A percentile compares a stretch with the other conserved stretches of the same genome.
Conservation (phyloP, 2,888 invertebrate species). For the Ceriagrion tenellum region DNA sequence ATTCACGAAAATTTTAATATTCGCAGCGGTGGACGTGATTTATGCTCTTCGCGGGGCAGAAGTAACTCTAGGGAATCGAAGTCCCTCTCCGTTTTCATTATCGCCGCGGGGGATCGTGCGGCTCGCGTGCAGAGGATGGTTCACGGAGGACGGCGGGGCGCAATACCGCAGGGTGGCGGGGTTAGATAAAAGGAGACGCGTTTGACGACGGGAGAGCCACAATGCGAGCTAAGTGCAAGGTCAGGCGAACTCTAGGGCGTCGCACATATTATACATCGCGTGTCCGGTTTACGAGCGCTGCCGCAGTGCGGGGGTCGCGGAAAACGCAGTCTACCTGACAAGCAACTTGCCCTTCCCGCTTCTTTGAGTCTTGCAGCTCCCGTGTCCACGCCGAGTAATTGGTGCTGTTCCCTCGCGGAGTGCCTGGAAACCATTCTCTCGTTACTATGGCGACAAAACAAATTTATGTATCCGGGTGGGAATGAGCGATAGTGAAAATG, state of each 20-base stretch:
- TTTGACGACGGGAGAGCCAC: not conserved
- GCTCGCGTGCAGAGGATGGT: not conserved
- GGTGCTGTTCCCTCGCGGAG: too few relatives aligned
- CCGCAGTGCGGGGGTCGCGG: slow-evolving; percentile 8
- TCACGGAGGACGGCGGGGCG: not conserved
- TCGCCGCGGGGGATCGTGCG: not conserved
- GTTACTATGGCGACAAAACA: too few relatives aligned
- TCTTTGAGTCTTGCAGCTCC: too few relatives aligned
- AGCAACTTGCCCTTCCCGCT: too few relatives aligned
- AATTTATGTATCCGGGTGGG: too few relatives aligned
- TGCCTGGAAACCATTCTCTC: too few relatives aligned
- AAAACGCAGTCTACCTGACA: not conserved
- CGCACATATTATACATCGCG: not conserved
- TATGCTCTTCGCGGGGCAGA: not conserved
- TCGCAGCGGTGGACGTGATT: too few relatives aligned
- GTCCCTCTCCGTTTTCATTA: not conserved
- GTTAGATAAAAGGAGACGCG: not conserved
- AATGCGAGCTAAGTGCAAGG: not conserved
- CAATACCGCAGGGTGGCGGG: not conserved
- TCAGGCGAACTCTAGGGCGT: not conserved
- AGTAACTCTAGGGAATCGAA: not conserved
- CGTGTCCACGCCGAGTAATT: too few relatives aligned
- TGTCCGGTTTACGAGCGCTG: not conserved
- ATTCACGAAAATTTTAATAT: too few relatives aligned
- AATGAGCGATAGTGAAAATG: too few relatives aligned